phyloP scores from a whole-genome alignment of 2,797 vertebrate genomes.

The Hemitrygon akajei region DNA sequence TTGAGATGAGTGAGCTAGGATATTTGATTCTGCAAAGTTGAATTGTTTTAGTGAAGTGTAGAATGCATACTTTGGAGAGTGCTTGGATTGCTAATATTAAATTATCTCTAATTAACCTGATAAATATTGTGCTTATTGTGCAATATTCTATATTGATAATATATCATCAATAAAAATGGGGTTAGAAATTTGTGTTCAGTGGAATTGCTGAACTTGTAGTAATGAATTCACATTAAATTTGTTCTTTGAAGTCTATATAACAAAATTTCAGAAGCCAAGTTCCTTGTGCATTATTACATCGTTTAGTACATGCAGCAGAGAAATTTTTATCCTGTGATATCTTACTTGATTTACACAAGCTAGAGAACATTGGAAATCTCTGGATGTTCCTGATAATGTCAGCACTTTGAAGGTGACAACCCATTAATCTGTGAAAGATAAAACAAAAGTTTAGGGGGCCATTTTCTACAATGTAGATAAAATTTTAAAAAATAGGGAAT shows the following conservation, averaged over 20 bases:
- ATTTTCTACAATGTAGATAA: constrained; percentile 11
- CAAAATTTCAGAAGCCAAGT: too few relatives aligned
- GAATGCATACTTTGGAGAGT: neutral
- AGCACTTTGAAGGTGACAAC: neutral
- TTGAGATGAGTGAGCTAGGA: neutral
- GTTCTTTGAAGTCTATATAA: too few relatives aligned
- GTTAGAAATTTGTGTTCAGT: too few relatives aligned
- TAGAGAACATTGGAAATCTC: neutral
- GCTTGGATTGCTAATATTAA: neutral
- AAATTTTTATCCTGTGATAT: neutral
- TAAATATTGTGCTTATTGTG: neutral
- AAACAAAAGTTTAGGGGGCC: neutral
- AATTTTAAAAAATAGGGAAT: neutral
- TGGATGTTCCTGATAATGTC: neutral
- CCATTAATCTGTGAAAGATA: neutral
- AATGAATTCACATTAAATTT: too few relatives aligned
- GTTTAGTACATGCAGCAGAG: too few relatives aligned
- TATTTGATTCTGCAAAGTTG: neutral
- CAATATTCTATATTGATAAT: neutral
- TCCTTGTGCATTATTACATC: too few relatives aligned
- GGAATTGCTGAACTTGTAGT: too few relatives aligned
- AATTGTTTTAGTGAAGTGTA: neutral
- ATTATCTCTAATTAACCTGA: neutral
- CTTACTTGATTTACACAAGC: neutral
- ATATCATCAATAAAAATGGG: neutral